Evolutionary conservation across 2,888 invertebrate species (phyloP).

Genomic region (Formica aserva): DNA sequence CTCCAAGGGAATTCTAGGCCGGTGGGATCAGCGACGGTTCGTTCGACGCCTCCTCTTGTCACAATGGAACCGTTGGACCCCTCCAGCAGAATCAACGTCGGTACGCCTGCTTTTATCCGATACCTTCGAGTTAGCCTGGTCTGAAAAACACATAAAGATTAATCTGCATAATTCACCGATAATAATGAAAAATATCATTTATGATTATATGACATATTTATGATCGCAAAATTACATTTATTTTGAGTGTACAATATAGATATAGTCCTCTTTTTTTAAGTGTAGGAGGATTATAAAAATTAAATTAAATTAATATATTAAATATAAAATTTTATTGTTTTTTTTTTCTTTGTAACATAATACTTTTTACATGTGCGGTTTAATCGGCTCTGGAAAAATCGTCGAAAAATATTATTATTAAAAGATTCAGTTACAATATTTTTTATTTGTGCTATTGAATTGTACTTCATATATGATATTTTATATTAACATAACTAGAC

Average conservation of each 20-base stretch:
- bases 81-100: constrained; percentile 91
- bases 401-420: neutral
- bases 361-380: neutral
- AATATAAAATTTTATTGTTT: neutral
- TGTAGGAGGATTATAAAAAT: neutral
- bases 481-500: neutral
- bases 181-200: neutral
- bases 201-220: too few species aligned
- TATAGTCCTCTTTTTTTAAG: neutral
- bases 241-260: neutral
- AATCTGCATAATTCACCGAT: neutral
- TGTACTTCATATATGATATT: neutral
- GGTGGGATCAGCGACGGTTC: constrained; percentile 90
- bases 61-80: constrained; percentile 90
- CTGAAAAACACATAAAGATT: constrained; percentile 86
- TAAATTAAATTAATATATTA: neutral
- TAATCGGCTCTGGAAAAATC: neutral
- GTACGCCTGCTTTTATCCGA: constrained; percentile 92
- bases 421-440: neutral
- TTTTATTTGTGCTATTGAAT: neutral
- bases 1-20: constrained; percentile 92
- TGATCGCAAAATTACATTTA: neutral
- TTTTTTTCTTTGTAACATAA: neutral
- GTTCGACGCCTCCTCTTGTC: constrained; percentile 88
- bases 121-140: constrained; percentile 91